Percentiles rank a stretch among this genome's conserved stretches.
phyloP scores from a whole-genome alignment of 2,113 vertebrate species.

The Arizona elegans region DNA sequence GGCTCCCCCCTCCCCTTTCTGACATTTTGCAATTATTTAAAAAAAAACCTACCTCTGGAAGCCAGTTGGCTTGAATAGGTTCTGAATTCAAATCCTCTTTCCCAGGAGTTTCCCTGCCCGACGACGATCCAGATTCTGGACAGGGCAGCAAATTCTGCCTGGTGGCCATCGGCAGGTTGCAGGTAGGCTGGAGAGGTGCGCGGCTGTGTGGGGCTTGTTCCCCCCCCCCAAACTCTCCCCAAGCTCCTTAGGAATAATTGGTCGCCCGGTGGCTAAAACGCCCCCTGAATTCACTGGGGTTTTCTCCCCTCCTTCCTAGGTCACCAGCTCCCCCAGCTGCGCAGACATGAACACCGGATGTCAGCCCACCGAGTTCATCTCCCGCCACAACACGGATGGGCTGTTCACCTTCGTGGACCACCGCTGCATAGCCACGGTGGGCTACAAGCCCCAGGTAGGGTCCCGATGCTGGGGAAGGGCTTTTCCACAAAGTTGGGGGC shows the following conservation, averaged over 20 bases:
- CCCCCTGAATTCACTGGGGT: not conserved
- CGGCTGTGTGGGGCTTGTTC: fast-evolving
- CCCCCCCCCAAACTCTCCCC: not conserved
- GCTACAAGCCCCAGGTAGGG: constrained; percentile 92
- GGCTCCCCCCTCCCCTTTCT: not conserved
- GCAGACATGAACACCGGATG: constrained; percentile 81
- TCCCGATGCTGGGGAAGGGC: not conserved
- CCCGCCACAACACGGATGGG: constrained; percentile 88
- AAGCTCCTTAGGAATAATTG: not conserved
- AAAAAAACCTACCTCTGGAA: not conserved
- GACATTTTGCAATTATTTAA: not conserved
- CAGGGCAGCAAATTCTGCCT: constrained; percentile 94
- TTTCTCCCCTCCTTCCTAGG: constrained; percentile 64
- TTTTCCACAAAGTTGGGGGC: not conserved
- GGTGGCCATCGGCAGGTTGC: constrained; percentile 94
- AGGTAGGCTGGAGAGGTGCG: constrained; percentile 67
- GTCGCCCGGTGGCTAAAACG: not conserved
- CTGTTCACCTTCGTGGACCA: constrained; percentile 95
- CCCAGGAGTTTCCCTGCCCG: constrained; percentile 88
- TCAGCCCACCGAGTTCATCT: constrained; percentile 94
- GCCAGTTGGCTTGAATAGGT: not conserved
- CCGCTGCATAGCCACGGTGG: constrained; percentile 85
- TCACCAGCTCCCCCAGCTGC: constrained; percentile 90
- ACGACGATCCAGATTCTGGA: constrained; percentile 85
- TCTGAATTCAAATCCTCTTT: not conserved